Percentiles rank a stretch among this genome's conserved stretches.
phyloP scores from a whole-genome alignment of 2,113 vertebrate species.

The Protomyctophum bolini region DNA sequence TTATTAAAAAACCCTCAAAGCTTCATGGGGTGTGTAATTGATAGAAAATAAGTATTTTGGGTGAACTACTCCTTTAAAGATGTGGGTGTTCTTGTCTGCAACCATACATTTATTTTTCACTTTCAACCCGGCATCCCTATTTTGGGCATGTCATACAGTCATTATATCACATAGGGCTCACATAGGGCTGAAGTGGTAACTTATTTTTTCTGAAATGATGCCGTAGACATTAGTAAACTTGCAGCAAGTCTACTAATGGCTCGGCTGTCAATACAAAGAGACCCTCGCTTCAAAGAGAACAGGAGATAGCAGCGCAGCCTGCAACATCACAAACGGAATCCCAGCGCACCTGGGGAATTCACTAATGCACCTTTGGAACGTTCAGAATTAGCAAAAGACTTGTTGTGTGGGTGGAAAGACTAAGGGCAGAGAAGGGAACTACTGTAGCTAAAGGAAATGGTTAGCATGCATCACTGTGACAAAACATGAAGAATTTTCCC shows the following conservation, averaged over 20 bases:
- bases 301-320: conserved; percentile 42
- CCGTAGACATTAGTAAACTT: conserved; percentile 20
- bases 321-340: conserved; percentile 48
- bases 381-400: conserved; percentile 31
- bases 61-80: too few species aligned
- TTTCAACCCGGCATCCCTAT: too few species aligned
- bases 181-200: too few species aligned
- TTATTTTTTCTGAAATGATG: too few species aligned
- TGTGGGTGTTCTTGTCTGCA: not conserved
- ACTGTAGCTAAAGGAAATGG: too few species aligned
- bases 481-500: not conserved
- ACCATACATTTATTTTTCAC: not conserved
- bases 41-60: too few species aligned
- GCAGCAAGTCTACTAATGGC: conserved; percentile 56
- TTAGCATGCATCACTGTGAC: not conserved
- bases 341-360: conserved; percentile 56
- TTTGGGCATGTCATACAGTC: too few species aligned
- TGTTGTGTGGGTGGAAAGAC: not conserved
- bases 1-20: too few species aligned
- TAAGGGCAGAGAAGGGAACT: conserved; percentile 12
- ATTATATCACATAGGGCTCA: too few species aligned
- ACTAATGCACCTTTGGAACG: conserved; percentile 44
- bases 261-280: conserved; percentile 54
- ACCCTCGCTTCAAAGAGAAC: conserved; percentile 37
- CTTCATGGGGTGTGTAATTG: too few species aligned